Percentiles rank a stretch among this genome's conserved stretches.
phyloP scores from a whole-genome alignment of 1,140 invertebrate genomes.

The Aplysia californica region DNA sequence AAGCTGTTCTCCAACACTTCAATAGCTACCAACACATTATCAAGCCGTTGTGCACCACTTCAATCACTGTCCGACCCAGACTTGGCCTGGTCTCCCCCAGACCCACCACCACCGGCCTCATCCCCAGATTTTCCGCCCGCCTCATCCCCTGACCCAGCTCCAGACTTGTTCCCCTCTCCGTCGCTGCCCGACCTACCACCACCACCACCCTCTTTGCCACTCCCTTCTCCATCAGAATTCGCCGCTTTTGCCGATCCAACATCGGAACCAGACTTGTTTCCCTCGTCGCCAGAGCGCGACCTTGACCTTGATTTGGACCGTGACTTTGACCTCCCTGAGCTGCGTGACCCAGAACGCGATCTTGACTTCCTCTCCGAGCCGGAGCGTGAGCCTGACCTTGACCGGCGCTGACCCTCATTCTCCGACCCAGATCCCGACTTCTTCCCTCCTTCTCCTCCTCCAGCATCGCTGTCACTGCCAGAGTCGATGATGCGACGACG shows the following conservation, averaged over 20 bases:
- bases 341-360: slow-evolving; percentile 40
- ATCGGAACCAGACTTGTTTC: slow-evolving; percentile 55
- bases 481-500: slow-evolving; percentile 67
- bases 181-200: background rate
- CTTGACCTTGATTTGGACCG: slow-evolving; percentile 29
- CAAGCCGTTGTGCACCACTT: too few species aligned
- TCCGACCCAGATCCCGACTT: slow-evolving; percentile 37
- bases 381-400: slow-evolving; percentile 36
- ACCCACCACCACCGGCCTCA: too few species aligned
- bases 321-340: slow-evolving; percentile 41
- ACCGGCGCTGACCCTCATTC: background rate
- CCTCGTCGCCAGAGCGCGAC: slow-evolving; percentile 43
- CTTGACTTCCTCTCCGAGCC: slow-evolving; percentile 38
- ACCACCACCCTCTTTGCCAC: slow-evolving; percentile 26
- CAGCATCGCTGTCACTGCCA: slow-evolving; percentile 59
- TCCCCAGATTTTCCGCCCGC: too few species aligned
- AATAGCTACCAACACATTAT: too few species aligned
- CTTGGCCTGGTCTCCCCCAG: too few species aligned
- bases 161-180: background rate
- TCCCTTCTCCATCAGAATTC: slow-evolving; percentile 57
- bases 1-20: too few species aligned
- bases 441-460: background rate
- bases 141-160: background rate
- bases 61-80: too few species aligned
- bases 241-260: slow-evolving; percentile 61